Evolutionary conservation across 2,113 vertebrate species (phyloP), one percentile per base, ranked within the genome.

Genomic region (Varanus salvator): DNA sequence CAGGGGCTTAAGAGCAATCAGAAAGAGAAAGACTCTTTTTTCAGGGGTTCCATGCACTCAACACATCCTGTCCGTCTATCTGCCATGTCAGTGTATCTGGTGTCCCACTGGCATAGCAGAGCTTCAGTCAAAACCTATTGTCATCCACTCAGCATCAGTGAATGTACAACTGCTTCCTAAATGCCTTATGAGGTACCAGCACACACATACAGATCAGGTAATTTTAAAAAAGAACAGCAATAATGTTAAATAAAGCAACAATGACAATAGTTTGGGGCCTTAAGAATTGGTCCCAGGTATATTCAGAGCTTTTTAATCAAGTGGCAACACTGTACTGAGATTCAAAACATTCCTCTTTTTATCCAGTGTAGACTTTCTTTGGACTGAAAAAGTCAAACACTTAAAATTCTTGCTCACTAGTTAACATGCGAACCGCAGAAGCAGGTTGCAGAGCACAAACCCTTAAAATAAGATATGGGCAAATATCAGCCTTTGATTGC

Each of bases 381-480:
- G 0, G 0, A 80, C 0, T 0, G 74, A 91, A 92, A 87, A 87
- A 27, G 74, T 85, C 93, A 80, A 17, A 23, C 6, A 64, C 57
- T 68, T 21, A 78, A 76, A 25, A 19, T 21, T 71, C 50, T 90
- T 89, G 71, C 88, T 66, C 7, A 66, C 12, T 50, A 31, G 68
- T 4, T 3, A 90, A 86, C 74, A 84, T 91, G 68, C 90, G 83
- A 92, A 89, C 64, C 0, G 0, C 84, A 90, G 48, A 7, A 88
- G 48, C 90, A 34, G 50, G 89, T 0, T 84, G 68, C 60, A 87
- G 93, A 90, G 48, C 0, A 0, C 19, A 89, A 86, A 68, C 83
- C n/a, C 92, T 76, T 85, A 93, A 92, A 89, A 90, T 0, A 21
- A 80, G 80, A 38, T 83, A 85, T 92, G 77, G 82, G 23, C 52